These are phyloP conservation scores for Sphenopsis melanotis DNA, from an alignment of 2,797 vertebrate genomes.

Conservation along the genomic window DNA sequence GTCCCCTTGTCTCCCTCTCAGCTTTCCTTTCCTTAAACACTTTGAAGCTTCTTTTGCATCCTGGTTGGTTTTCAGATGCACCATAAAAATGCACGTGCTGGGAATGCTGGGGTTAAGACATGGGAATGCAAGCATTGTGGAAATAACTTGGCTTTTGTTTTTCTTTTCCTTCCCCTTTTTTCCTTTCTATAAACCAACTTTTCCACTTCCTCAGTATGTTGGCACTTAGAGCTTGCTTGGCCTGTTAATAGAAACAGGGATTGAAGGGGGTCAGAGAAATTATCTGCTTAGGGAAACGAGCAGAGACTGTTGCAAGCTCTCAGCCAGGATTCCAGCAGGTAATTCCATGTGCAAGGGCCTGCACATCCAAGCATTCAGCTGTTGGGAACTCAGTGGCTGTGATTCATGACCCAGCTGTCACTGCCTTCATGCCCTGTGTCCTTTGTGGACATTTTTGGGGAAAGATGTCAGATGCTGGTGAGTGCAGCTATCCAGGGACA, in stretches of 20 bases:
- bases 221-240: background rate
- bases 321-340: background rate
- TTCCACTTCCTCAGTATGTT: conserved; percentile 9
- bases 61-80: background rate
- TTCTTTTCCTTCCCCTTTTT: conserved; percentile 22
- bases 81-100: background rate
- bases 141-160: conserved; percentile 36
- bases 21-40: background rate
- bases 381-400: background rate
- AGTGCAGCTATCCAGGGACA: background rate
- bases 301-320: background rate
- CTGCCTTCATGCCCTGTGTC: no score
- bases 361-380: background rate
- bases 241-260: background rate
- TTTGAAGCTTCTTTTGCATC: background rate
- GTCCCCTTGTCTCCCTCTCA: background rate
- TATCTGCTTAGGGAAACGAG: background rate
- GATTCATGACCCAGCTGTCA: background rate
- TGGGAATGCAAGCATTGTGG: conserved; percentile 20
- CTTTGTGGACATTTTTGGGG: background rate
- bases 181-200: conserved; percentile 31
- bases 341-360: background rate
- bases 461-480: background rate
- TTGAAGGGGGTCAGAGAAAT: background rate
- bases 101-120: conserved; percentile 29